Conservation (phyloP, 1,140 invertebrate species). For the Melipona quadrifasciata region DNA sequence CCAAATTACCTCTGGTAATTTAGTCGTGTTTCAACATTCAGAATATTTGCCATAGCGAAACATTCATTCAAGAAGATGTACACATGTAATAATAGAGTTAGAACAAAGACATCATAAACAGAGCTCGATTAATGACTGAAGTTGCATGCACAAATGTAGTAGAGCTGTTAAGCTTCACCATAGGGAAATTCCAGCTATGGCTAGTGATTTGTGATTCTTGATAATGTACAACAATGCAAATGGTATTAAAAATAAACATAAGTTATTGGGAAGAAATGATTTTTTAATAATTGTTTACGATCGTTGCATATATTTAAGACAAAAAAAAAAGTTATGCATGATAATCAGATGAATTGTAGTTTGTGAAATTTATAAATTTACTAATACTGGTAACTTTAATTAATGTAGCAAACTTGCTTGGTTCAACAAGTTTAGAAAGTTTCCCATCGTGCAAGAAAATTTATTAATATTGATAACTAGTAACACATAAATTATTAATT, state of each 20-base stretch:
- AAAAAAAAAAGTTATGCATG: too few species aligned
- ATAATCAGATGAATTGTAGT: too few species aligned
- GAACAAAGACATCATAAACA: background rate
- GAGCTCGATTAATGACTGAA: background rate
- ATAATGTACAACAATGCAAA: background rate
- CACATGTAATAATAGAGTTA: background rate
- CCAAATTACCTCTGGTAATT: background rate
- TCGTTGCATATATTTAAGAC: too few species aligned
- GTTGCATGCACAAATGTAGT: background rate
- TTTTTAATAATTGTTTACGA: too few species aligned
- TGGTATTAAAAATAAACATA: background rate
- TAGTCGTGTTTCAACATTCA: background rate
- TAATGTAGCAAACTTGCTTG: too few species aligned
- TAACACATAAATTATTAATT: too few species aligned
- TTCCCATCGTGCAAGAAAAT: too few species aligned
- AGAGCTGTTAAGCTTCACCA: background rate
- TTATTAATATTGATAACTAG: too few species aligned
- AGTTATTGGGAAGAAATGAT: too few species aligned
- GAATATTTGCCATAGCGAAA: background rate
- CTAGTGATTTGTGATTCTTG: background rate
- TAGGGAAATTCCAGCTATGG: background rate
- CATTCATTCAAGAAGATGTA: background rate
- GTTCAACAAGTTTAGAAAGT: too few species aligned
- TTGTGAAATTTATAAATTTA: too few species aligned
- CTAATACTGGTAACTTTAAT: too few species aligned